Evolutionary conservation across 2,888 invertebrate genomes (phyloP), one percentile per base, ranked within the genome.

Genomic region (Metellina segmentata): DNA sequence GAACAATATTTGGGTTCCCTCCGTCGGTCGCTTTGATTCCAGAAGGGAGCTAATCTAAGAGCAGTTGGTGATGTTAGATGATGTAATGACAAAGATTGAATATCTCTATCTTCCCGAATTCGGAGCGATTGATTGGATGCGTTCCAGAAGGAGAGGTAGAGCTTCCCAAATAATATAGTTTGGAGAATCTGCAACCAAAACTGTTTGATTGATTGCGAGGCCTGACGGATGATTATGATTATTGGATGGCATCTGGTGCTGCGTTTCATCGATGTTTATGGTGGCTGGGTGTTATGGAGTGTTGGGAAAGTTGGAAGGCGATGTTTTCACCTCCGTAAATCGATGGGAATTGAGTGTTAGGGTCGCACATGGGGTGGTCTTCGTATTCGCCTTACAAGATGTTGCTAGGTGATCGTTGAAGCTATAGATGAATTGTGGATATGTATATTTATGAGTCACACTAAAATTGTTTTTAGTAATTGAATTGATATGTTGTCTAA

Each of bases 51-150:
- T 74, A 75, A 85, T 85, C 74, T 85, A 74, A 74, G 61, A 51
- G 49, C 51, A 71, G 82, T 82, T 71, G 75, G 72, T 34, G 34
- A 87, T 79, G 78, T 78, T 87, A 71, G 86, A 79, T 72, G 81
- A 74, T 72, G 88, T 53, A 61, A 81, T 88, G 88, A 88, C 88
- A 81, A 88, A 81, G 88, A 88, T 88, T 72, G 88, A 88, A 81
- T 79, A 79, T 74, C 81, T 81, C 88, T 74, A 53, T 81, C 81
- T 71, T 7, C 82, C 49, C 51, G 52, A 53, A 53, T 19, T 7
- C 61, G 48, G 5, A 7, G 7, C 88, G 61, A 81, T 87, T 69
- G 75, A 85, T 85, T 85, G 77, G 70, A 16, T 83, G 49, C 70
- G 61, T 34, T 69, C 71, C 71, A 71, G 49, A n/a, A n/a, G 71